Base-by-base conservation (phyloP, 2,113 vertebrate species). In the Ammodytes dubius region DNA sequence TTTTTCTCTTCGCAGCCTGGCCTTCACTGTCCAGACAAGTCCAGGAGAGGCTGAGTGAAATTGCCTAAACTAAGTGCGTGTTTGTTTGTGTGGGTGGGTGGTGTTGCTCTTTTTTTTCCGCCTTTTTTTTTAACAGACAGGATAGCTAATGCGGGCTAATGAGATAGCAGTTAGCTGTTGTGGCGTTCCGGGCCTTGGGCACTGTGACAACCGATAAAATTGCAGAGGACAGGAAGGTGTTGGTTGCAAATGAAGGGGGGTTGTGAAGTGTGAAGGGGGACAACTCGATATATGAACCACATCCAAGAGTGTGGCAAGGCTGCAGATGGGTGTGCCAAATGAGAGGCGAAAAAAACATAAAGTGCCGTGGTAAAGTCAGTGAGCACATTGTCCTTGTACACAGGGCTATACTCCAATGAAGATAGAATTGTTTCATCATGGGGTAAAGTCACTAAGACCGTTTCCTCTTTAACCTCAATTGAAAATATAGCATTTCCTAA, bases 61-160 rank as follows among this genome's bases (percentile, higher is more conserved):
- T 4, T 45, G 5, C 39, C 57, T 45, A 45, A 15, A 11, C 8
- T 19, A 11, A 4, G 39, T 37, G 42, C 46, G 14, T 40, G 2
- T 6, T 0, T 14, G 17, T 35, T 2, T 50, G 35, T 50, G 42
- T 7, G 13, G 0, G 56, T 43, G 40, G 15, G 42, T 63, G 61
- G 59, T 79, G 56, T 54, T 71, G 58, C 60, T 47, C 58, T 37
- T 63, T 76, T 63, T 76, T 82, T 66, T 68, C 27, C 27, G 27
- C 52, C 58, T 37, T 63, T 76, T 71, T 52, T 82, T 66, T 68
- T 83, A 84, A 67, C 47, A 50, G 74, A 81, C 75, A 86, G 58
- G 9, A 35, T 10, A 54, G 69, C 61, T 79, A 79, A 89, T 81
- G 56, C 27, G 47, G 43, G 74, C 69, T 91, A 88, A 91, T 86